Base-by-base conservation (phyloP, 2,113 vertebrate genomes). In the Crotalus horridus region DNA sequence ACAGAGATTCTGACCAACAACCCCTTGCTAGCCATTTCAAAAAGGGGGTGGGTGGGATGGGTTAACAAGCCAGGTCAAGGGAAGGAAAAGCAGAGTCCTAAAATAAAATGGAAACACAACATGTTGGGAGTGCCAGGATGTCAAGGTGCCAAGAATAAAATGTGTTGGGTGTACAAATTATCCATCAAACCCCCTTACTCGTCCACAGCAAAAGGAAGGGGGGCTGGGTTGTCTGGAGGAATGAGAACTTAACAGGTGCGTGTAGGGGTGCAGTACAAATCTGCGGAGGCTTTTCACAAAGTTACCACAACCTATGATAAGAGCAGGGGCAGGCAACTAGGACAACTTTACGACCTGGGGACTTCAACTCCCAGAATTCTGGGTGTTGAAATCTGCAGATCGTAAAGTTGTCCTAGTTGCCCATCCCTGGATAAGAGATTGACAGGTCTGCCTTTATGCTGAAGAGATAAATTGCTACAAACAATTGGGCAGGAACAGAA, bases 241-340 rank as follows among this genome's bases (percentile, higher is more conserved):
- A 39, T 26, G 89, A 24, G 4, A 7, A 61, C 26, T 0, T 20
- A 13, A 15, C 24, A 85, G 12, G 64, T 85, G 1, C 61, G 90
- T 61, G 90, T 56, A 87, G 92, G 17, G 46, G 85, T 94, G 95
- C 92, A 94, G 92, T 91, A 91, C 94, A 94, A 94, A 93, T 94
- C 93, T 94, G 89, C 89, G 92, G 96, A 95, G 96, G 95, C 95
- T 96, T 96, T 96, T 91, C 33, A 95, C 85, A 95, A 86, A 91
- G 43, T 1, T 85, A 81, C 43, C 13, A 48, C 85, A 4, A n/a
- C 3, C 33, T 81, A 8, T 21, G 29, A 13, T 6, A n/a, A 88
- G 51, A 88, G 26, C 6, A 12, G 13, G 33, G 54, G 12, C 8
- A 4, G 61, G 61, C 3, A 64, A 13, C 61, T 13, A n/a, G 2